Evolutionary conservation across 2,113 vertebrate species (phyloP).

Genomic region (Myotis yumanensis): DNA sequence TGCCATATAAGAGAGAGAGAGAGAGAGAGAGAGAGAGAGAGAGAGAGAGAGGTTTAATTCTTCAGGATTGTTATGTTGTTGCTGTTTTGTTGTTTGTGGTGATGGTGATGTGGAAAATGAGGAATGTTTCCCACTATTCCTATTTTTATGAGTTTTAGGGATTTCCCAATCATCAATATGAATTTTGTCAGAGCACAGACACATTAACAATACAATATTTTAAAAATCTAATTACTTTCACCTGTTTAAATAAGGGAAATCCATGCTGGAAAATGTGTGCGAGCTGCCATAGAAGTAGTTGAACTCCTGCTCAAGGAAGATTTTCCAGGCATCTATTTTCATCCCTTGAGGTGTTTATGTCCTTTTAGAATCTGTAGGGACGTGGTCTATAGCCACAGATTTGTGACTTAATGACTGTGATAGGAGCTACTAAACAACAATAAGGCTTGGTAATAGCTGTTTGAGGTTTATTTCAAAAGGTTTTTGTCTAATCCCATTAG

Average conservation of each 20-base stretch:
- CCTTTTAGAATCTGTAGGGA: conserved; percentile 77
- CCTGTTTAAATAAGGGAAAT: conserved; percentile 85
- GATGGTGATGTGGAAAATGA: conserved; percentile 35
- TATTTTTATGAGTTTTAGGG: conserved; percentile 75
- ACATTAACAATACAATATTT: conserved; percentile 73
- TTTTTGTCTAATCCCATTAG: conserved; percentile 81
- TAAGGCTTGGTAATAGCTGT: conserved; percentile 82
- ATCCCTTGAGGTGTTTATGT: conserved; percentile 76
- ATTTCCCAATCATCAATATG: conserved; percentile 57
- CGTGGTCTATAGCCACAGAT: conserved; percentile 73
- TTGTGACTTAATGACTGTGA: conserved; percentile 72
- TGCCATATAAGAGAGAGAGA: not conserved
- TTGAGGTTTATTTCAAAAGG: conserved; percentile 83
- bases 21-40: not conserved
- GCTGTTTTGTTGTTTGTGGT: not conserved
- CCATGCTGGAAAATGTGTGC: conserved; percentile 73
- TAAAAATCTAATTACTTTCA: conserved; percentile 84
- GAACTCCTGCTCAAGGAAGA: conserved; percentile 68
- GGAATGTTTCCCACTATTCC: conserved; percentile 44
- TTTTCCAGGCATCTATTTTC: conserved; percentile 44
- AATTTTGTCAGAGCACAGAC: conserved; percentile 69
- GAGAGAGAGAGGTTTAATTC: conserved; percentile 45
- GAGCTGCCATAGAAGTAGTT: conserved; percentile 78
- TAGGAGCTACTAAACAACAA: conserved; percentile 80
- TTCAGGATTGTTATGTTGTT: not conserved